Evolutionary conservation across 2,888 invertebrate species (phyloP), one percentile per base, ranked within the genome.

Genomic region (Thumatha senex): DNA sequence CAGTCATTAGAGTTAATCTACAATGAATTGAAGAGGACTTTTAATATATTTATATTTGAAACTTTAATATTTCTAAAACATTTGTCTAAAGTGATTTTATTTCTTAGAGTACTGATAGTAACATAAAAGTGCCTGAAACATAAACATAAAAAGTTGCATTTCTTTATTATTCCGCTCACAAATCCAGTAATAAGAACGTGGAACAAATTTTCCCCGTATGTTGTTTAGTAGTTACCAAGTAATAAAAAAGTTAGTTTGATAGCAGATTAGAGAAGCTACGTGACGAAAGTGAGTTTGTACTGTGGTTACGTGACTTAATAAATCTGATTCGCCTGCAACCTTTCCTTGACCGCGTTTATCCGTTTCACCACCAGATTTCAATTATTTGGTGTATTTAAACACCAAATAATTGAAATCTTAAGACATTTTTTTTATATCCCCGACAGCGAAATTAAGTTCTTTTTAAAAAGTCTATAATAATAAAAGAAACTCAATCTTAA

Each of bases 191-290:
- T 39, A 65, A 67, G 53, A 72, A 58, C 65, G 39, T 40, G 34
- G 68, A 74, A 76, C 76, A 74, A 75, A 74, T 74, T 76, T 70
- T 68, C 71, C 67, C 61, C 61, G 42, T 48, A 42, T 36, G 76
- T 78, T 84, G 82, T 83, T 85, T 83, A 78, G 82, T 79, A 79
- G 82, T 85, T 84, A 82, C 76, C 74, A 80, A 86, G 80, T 81
- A 86, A 85, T 86, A 86, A 84, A 86, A 79, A 84, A 85, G 82
- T 84, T 80, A 80, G 78, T 84, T 84, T 77, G 82, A 83, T 81
- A 82, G 81, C 80, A 85, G 84, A 85, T 86, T 85, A 84, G 83
- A 78, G 18, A 24, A 83, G 83, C 76, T 80, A 78, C 75, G 74
- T 70, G 69, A 67, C 79, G 73, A 76, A 67, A 62, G 56, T 58